Conservation (phyloP, 2,113 vertebrate species). For the Hippocampus barbouri region DNA sequence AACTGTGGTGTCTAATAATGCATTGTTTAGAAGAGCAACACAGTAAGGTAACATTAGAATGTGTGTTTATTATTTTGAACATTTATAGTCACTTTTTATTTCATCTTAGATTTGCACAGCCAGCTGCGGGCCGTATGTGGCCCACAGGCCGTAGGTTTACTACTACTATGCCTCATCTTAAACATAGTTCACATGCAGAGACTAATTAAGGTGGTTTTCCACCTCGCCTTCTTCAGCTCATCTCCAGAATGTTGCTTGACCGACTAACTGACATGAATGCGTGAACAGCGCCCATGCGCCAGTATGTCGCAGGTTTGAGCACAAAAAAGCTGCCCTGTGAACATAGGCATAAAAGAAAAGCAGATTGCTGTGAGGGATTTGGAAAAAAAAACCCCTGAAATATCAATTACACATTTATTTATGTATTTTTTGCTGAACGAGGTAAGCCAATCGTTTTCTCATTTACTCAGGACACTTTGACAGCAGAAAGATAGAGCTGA, state of each 20-base stretch:
- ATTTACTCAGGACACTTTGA: no score
- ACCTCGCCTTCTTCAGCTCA: slow-evolving; percentile 7
- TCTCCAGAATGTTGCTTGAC: slow-evolving; percentile 2
- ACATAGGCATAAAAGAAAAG: background rate
- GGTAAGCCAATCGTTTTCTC: no score
- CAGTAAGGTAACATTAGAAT: no score
- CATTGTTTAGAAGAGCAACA: background rate
- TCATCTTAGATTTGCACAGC: background rate
- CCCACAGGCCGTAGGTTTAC: background rate
- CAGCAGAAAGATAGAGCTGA: no score
- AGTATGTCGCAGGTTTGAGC: background rate
- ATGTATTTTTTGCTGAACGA: no score
- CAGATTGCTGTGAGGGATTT: background rate
- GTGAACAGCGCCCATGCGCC: background rate
- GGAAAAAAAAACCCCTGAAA: no score
- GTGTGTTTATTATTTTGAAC: background rate
- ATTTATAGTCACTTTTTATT: background rate
- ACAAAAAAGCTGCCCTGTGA: background rate
- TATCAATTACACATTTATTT: no score
- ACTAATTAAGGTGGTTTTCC: background rate
- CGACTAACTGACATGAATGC: background rate
- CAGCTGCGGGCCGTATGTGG: background rate
- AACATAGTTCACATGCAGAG: background rate
- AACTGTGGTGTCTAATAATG: background rate
- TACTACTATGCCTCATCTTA: background rate